A percentile compares a stretch with the other conserved stretches of the same genome.
phyloP scores from a whole-genome alignment of 1,140 invertebrate species.

The Trichonephila clavata region DNA sequence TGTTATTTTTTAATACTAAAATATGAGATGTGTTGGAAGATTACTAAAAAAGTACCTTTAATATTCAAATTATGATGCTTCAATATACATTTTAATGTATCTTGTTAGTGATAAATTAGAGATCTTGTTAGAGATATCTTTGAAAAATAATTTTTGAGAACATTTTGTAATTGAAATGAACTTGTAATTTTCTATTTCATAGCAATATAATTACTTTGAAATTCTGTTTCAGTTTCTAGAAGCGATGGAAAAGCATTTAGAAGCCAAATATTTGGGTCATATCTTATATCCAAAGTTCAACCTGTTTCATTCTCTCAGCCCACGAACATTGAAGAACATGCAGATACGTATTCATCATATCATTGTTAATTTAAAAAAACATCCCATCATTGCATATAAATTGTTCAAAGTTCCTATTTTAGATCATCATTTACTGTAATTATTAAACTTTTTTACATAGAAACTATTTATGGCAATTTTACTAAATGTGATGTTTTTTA shows the following conservation, averaged over 20 bases:
- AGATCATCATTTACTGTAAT: background rate
- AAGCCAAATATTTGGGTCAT: conserved; percentile 22
- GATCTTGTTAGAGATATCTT: too few relatives aligned
- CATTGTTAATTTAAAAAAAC: background rate
- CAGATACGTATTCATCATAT: conserved; percentile 31
- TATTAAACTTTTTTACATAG: background rate
- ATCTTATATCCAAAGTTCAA: conserved; percentile 39
- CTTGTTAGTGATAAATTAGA: too few relatives aligned
- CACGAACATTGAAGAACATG: background rate
- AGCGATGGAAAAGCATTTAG: background rate
- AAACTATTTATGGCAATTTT: background rate
- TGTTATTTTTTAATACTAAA: too few relatives aligned
- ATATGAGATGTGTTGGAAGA: too few relatives aligned
- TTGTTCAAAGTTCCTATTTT: conserved; percentile 20
- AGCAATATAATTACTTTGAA: background rate
- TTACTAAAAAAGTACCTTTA: too few relatives aligned
- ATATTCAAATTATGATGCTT: too few relatives aligned
- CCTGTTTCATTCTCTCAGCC: conserved; percentile 19
- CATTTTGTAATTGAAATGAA: too few relatives aligned
- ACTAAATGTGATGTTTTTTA: too few relatives aligned
- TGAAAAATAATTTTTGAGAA: too few relatives aligned
- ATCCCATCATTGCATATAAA: background rate
- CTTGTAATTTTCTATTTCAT: too few relatives aligned
- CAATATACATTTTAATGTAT: too few relatives aligned
- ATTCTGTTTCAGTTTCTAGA: conserved; percentile 45